These are phyloP conservation scores for Heliconius cydno DNA, from an alignment of 2,888 invertebrate genomes.

Conservation along the genomic window DNA sequence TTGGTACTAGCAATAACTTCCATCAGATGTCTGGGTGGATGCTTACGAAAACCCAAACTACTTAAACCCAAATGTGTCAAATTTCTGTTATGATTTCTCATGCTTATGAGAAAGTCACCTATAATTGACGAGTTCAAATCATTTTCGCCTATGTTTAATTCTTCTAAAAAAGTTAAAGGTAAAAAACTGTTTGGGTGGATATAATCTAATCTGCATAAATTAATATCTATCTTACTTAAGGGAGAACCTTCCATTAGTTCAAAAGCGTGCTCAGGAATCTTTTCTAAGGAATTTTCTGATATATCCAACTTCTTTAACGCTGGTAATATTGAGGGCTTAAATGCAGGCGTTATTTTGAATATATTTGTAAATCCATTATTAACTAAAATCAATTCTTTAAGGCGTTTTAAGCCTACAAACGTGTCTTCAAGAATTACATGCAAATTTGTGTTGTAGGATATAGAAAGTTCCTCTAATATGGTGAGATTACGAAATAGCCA, in stretches of 20 bases:
- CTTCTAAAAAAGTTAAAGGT: conserved; percentile 71
- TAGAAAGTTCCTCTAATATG: conserved; percentile 77
- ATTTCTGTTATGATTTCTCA: conserved; percentile 66
- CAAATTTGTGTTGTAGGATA: conserved; percentile 81
- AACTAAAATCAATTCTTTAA: conserved; percentile 77
- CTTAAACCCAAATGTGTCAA: conserved; percentile 77
- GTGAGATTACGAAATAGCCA: conserved; percentile 78
- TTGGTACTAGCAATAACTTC: conserved; percentile 78
- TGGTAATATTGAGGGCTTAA: conserved; percentile 73
- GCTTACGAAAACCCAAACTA: conserved; percentile 80
- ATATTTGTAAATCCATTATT: conserved; percentile 82
- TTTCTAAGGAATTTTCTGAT: conserved; percentile 80
- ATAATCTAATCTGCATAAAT: conserved; percentile 80
- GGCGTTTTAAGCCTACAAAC: conserved; percentile 79
- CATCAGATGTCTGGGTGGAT: conserved; percentile 74
- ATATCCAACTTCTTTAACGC: conserved; percentile 74
- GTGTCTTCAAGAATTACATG: conserved; percentile 67
- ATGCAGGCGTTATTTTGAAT: conserved; percentile 69
- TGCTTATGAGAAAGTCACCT: conserved; percentile 66
- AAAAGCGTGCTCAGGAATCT: conserved; percentile 74
- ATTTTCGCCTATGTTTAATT: conserved; percentile 81
- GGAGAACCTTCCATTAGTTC: conserved; percentile 70
- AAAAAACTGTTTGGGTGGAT: conserved; percentile 80
- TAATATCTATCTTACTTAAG: conserved; percentile 75
- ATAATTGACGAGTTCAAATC: conserved; percentile 74